Percentiles rank a stretch among this genome's conserved stretches.
phyloP scores from a whole-genome alignment of 1,140 invertebrate genomes.

The Pseudomyrmex concolor region DNA sequence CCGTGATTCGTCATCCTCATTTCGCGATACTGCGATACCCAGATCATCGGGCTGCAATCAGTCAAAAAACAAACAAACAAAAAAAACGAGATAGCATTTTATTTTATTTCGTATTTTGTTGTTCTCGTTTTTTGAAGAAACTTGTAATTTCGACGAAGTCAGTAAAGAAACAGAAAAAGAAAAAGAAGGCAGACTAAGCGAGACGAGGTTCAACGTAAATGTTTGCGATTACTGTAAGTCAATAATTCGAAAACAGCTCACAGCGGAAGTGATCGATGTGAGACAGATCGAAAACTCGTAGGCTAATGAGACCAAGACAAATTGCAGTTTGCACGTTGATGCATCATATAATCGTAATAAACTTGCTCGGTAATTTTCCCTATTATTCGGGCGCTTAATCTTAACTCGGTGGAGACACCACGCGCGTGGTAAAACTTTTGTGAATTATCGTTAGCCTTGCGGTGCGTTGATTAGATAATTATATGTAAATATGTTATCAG shows the following conservation, averaged over 20 bases:
- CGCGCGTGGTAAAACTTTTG: not conserved
- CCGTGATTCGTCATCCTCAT: constrained; percentile 68
- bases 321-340: constrained; percentile 32
- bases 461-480: constrained; percentile 12
- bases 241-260: constrained; percentile 1
- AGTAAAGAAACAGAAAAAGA: constrained; percentile 7
- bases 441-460: not conserved
- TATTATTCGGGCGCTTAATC: not conserved
- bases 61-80: constrained; percentile 57
- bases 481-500: not conserved
- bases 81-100: constrained; percentile 34
- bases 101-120: not conserved
- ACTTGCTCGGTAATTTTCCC: constrained; percentile 1
- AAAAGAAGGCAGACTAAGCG: constrained; percentile 32
- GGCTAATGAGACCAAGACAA: constrained; percentile 29
- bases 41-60: constrained; percentile 83
- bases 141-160: not conserved
- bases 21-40: constrained; percentile 80
- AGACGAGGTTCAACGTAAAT: not conserved
- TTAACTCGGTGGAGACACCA: constrained; percentile 23
- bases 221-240: not conserved
- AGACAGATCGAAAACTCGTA: constrained; percentile 11
- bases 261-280: not conserved
- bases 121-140: not conserved
- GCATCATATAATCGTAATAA: not conserved